Evolutionary conservation across 1,140 invertebrate species (phyloP), one percentile per base, ranked within the genome.

Genomic region (Drosophila albomicans): DNA sequence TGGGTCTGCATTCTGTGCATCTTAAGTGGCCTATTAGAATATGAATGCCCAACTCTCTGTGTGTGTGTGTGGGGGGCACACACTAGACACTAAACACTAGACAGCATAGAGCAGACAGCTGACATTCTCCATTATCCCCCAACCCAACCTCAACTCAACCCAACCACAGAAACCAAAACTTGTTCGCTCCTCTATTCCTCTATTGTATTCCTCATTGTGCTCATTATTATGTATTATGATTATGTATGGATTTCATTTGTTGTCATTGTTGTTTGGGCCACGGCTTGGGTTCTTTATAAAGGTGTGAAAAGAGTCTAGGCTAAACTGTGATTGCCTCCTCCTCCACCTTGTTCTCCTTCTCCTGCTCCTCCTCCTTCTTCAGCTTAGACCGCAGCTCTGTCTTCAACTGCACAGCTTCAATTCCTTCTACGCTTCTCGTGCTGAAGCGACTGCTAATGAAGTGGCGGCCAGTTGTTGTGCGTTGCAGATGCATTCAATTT

Each of bases 21-120:
- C 70, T 82, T 75, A 82, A 82, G 80, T 82, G 79, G 79, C 66
- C 79, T 69, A 82, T 82, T 82, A 82, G 79, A 82, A 82, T 82
- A 82, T 82, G 79, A 82, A 82, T 82, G 74, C 62, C 35, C 35
- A 8, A 38, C 35, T 46, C 5, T 13, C 4, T 41, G 16, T 20
- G 0, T 48, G 46, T n/a, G 43, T 61, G 45, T 38, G 35, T 38
- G 58, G 57, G 57, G 54, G 35, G 66, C n/a, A 15, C 30, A 57
- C n/a, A 15, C 30, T 15, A 43, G 1, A 41, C 59, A 49, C 32
- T 16, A 51, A 28, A 32, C 32, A 32, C 8, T 10, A 38, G 35
- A 45, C 65, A 68, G 45, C 7, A 25, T 25, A 25, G 20, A 25
- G 20, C 65, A 38, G 65, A 61, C 56, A 51, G 56, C 41, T 43